A percentile compares a stretch with the other conserved stretches of the same genome.
These are phyloP conservation scores for Tetragonula carbonaria DNA, from an alignment of 2,888 invertebrate species.

Conservation along the genomic window DNA sequence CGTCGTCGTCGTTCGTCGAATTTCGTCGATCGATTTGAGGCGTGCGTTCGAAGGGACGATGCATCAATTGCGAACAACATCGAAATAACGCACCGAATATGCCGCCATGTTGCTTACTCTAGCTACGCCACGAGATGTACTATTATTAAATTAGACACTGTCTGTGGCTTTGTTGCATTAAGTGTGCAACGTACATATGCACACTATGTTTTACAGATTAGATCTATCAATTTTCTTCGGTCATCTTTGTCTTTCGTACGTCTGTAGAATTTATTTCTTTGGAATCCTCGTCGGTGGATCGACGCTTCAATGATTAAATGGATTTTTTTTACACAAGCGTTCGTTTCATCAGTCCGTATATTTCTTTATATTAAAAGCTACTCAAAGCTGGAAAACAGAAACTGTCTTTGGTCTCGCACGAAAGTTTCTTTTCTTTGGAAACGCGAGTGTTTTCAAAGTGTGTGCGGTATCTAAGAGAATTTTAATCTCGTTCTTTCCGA, in stretches of 20 bases:
- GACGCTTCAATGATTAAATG: not conserved
- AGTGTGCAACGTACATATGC: not conserved
- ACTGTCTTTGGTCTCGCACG: too few species aligned
- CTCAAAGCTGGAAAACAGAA: not conserved
- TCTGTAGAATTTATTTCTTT: not conserved
- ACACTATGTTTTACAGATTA: not conserved
- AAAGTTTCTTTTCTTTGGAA: too few species aligned
- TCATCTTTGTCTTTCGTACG: not conserved
- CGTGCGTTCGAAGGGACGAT: not conserved
- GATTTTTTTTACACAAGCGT: not conserved
- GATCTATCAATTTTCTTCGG: too few species aligned
- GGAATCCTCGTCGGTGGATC: not conserved
- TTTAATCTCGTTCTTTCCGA: not conserved
- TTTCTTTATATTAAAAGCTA: not conserved
- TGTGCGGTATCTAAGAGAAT: too few species aligned
- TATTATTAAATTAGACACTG: slow-evolving; percentile 48
- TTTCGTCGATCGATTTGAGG: not conserved
- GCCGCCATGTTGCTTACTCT: slow-evolving; percentile 49
- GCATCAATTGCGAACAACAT: slow-evolving; percentile 33
- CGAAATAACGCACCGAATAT: slow-evolving; percentile 53
- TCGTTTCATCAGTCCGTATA: not conserved
- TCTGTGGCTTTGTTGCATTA: not conserved
- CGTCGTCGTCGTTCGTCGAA: not conserved
- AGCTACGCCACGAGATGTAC: slow-evolving; percentile 6
- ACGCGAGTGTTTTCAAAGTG: too few species aligned